Percentiles rank a stretch among this genome's conserved stretches.
phyloP scores from a whole-genome alignment of 2,797 vertebrate species.

The Xiphophorus birchmanni region DNA sequence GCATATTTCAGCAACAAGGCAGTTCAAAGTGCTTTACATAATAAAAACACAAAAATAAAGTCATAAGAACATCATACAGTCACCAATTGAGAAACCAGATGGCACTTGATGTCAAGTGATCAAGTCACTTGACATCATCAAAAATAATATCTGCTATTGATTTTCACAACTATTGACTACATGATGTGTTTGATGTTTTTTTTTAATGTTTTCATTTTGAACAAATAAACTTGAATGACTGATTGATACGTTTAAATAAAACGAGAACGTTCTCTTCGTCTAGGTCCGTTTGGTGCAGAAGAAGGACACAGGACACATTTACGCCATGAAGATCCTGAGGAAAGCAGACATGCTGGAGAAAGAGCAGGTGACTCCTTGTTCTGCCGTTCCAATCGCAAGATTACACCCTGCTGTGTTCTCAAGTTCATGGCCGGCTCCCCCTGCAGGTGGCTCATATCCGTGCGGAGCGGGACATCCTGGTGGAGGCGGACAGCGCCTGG shows the following conservation, averaged over 20 bases:
- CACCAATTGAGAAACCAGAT: too few species aligned
- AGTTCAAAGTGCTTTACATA: too few species aligned
- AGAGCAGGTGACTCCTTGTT: slow-evolving; percentile 85
- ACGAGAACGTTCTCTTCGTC: not conserved
- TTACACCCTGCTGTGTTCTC: not conserved
- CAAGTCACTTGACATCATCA: too few species aligned
- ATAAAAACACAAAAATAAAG: too few species aligned
- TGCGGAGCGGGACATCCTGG: slow-evolving; percentile 96
- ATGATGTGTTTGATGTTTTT: too few species aligned
- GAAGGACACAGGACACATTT: slow-evolving; percentile 98
- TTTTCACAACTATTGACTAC: too few species aligned
- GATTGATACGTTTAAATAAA: not conserved
- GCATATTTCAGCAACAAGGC: too few species aligned
- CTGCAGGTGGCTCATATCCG: slow-evolving; percentile 94
- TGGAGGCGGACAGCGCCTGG: slow-evolving; percentile 98
- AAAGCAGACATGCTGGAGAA: slow-evolving; percentile 99
- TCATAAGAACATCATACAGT: too few species aligned
- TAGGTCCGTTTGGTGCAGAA: slow-evolving; percentile 94
- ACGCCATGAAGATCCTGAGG: slow-evolving; percentile 98
- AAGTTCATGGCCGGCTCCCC: not conserved
- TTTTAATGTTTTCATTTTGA: too few species aligned
- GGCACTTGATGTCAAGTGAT: too few species aligned
- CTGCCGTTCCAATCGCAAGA: not conserved
- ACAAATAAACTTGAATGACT: too few species aligned
- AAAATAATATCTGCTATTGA: too few species aligned